These are phyloP conservation scores for Clivina fossor DNA, from an alignment of 2,888 invertebrate species.

Conservation along the genomic window DNA sequence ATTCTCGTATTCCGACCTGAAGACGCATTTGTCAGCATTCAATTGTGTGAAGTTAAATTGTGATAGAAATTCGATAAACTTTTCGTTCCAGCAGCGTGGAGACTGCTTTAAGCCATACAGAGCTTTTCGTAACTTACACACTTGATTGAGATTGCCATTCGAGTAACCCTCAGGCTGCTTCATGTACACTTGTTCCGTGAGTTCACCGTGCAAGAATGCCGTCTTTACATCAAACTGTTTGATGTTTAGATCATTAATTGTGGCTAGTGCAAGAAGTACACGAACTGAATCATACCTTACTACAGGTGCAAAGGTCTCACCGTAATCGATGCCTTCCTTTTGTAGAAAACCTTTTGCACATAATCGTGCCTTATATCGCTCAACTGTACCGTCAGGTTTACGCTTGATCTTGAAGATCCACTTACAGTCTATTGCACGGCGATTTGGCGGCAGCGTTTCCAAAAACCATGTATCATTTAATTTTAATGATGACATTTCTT, in stretches of 20 bases:
- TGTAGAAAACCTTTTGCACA: conserved; percentile 39
- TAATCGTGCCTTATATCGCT: conserved; percentile 38
- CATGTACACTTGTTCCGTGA: conserved; percentile 32
- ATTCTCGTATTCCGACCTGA: no score
- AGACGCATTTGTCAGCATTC: conserved; percentile 21
- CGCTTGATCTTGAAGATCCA: conserved; percentile 38
- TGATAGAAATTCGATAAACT: conserved; percentile 12
- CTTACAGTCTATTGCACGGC: conserved; percentile 32
- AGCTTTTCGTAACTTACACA: conserved; percentile 24
- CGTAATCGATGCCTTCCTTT: conserved; percentile 39
- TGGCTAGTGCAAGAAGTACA: conserved; percentile 33
- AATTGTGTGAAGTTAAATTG: conserved; percentile 17
- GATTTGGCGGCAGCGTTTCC: conserved; percentile 34
- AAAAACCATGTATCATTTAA: conserved; percentile 37
- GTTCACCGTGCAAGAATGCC: conserved; percentile 28
- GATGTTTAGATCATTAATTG: conserved; percentile 13
- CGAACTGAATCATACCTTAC: conserved; percentile 40
- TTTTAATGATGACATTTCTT: conserved; percentile 36
- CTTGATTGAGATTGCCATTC: conserved; percentile 22
- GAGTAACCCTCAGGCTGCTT: conserved; percentile 15
- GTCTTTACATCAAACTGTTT: conserved; percentile 27
- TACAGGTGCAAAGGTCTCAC: conserved; percentile 42
- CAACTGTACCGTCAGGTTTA: conserved; percentile 24
- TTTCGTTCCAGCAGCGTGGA: no score
- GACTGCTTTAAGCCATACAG: conserved; percentile 37